A percentile compares a stretch with the other conserved stretches of the same genome.
Evolutionary conservation across 2,888 invertebrate species (phyloP).

Genomic region (Tetranychus piercei): DNA sequence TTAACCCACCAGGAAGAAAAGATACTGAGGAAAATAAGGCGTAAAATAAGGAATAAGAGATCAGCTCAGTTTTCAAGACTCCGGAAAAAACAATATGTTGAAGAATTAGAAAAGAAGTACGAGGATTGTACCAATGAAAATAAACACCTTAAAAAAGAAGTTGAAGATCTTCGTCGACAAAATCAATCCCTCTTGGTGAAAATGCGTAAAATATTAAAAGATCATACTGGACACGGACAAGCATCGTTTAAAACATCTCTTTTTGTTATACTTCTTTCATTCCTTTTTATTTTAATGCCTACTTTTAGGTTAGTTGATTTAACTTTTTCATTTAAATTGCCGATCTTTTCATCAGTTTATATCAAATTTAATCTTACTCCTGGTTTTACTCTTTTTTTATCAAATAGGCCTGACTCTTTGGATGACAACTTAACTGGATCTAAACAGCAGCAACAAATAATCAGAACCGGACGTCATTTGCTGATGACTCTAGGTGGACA

Average conservation of each 20-base stretch:
- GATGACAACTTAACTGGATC: neutral
- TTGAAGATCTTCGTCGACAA: constrained; percentile 18
- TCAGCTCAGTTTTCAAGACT: constrained; percentile 24
- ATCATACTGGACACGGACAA: neutral
- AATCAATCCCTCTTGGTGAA: constrained; percentile 18
- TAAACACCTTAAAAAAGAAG: constrained; percentile 19
- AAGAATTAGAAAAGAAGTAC: constrained; percentile 21
- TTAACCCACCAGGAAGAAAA: constrained; percentile 22
- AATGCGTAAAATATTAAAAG: constrained; percentile 15
- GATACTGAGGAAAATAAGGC: constrained; percentile 23
- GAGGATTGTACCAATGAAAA: constrained; percentile 18
- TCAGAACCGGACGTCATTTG: constrained; percentile 19
- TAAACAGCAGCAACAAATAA: constrained; percentile 8
- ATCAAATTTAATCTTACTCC: no score
- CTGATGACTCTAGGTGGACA: constrained; percentile 10
- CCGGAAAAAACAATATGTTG: constrained; percentile 23
- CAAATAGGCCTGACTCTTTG: constrained; percentile 12
- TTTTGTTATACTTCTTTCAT: constrained; percentile 17
- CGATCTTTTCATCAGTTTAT: neutral
- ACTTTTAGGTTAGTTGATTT: constrained; percentile 18
- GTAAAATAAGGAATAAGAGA: constrained; percentile 23
- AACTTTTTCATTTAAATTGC: neutral
- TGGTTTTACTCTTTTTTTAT: neutral
- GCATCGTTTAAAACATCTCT: constrained; percentile 20
- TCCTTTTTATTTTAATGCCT: constrained; percentile 20